Conservation (phyloP, 2,113 vertebrate species). For the Aviceda subcristata region DNA sequence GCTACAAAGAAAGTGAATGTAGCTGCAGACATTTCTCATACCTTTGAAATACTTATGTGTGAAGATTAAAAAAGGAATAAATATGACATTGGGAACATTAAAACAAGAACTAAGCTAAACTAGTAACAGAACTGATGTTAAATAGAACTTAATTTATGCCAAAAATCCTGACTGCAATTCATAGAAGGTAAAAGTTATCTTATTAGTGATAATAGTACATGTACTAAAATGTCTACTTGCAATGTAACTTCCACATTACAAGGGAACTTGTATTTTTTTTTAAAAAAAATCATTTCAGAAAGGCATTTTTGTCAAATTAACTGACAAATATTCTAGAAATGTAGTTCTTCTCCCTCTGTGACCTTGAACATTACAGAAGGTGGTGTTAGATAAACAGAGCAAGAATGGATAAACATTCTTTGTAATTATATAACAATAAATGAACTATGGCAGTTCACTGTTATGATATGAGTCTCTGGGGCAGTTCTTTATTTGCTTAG, state of each 20-base stretch:
- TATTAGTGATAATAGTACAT: not conserved
- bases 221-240: not conserved
- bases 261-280: not conserved
- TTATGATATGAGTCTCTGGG: conserved; percentile 22
- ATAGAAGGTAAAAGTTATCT: not conserved
- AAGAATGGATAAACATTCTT: conserved; percentile 54
- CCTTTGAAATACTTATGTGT: not conserved
- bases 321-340: conserved; percentile 9
- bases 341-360: conserved; percentile 14
- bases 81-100: not conserved
- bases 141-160: not conserved
- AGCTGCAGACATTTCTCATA: not conserved
- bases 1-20: not conserved
- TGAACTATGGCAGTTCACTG: conserved; percentile 46
- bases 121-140: not conserved
- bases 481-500: conserved; percentile 47
- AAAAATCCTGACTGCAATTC: not conserved
- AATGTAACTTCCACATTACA: not conserved
- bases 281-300: not conserved
- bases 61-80: not conserved
- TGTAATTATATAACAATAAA: conserved; percentile 60
- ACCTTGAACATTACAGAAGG: conserved; percentile 41
- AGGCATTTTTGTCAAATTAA: not conserved
- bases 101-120: not conserved
- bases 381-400: conserved; percentile 26